Base-by-base conservation (phyloP, 2,888 invertebrate genomes). In the Sialis fuliginosa region DNA sequence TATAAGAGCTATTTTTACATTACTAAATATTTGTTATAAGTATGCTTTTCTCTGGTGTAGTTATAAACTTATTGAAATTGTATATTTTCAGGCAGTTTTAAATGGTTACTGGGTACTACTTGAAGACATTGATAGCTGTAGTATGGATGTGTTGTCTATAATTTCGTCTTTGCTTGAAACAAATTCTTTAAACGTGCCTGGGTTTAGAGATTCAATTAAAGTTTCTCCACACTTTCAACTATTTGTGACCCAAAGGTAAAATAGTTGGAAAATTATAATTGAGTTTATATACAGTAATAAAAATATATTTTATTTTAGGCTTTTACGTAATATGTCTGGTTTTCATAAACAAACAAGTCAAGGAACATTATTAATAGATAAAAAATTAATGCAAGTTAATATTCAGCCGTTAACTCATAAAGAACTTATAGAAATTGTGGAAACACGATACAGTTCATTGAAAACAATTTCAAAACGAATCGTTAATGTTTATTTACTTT, bases 61-160 rank as follows among this genome's bases (percentile, higher is more conserved):
- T 22, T 22, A 22, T 22, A 22, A 22, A 22, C 22, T 22, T 22
- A 22, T 22, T 22, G 22, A 22, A 22, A 22, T 22, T 22, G 22
- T 22, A 4, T 22, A 22, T 22, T 22, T 22, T 22, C 60, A 83
- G 76, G 90, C 90, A 44, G 86, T 90, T 5, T 71, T 78, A 58
- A 74, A 81, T 57, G 92, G 92, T 0, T 77, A 83, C 57, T 97
- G 97, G 95, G 64, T 98, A 31, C 69, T 98, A 3, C 66, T 98
- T 50, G 97, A 98, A 69, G 98, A 98, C 61, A 79, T 98, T 43
- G 96, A 98, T 62, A 79, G 81, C 50, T 96, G 95, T 2, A 87
- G 91, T 2, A 77, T 87, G 58, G 98, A 98, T 62, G 90, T 97
- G 0, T 81, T 89, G 1, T 87, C 93, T 0, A 77, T 92, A 9